Conservation (phyloP, 1,140 invertebrate species). For the Fopius arisanus region DNA sequence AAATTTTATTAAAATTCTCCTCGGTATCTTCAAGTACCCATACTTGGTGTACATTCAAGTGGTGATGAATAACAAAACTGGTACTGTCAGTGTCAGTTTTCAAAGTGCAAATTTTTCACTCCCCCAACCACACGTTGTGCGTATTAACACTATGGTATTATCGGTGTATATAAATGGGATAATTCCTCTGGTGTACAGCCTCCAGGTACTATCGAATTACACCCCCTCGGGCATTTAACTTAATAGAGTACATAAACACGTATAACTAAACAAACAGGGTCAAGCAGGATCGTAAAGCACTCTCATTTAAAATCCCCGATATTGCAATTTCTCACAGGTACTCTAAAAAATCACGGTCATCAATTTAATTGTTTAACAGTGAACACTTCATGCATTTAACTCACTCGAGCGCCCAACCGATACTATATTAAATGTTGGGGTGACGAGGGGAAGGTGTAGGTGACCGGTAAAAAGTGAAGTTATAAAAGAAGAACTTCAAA, state of each 20-base stretch:
- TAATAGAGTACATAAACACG: conserved; percentile 2
- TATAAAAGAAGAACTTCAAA: neutral
- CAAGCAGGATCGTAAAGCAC: neutral
- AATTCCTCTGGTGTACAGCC: neutral
- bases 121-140: neutral
- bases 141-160: neutral
- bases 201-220: conserved; percentile 11
- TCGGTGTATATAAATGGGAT: conserved; percentile 5
- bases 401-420: neutral
- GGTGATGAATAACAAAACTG: neutral
- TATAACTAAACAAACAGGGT: conserved; percentile 12
- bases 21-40: too few relatives aligned
- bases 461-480: neutral
- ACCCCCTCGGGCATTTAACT: neutral
- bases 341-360: neutral
- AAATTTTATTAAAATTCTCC: too few relatives aligned
- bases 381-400: neutral
- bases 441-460: too few relatives aligned
- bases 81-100: neutral
- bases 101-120: neutral
- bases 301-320: neutral
- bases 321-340: neutral
- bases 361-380: neutral
- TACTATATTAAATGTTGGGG: too few relatives aligned
- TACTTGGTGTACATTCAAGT: too few relatives aligned